Conservation (phyloP, 2,797 vertebrate species). For the Scolopax rusticola region DNA sequence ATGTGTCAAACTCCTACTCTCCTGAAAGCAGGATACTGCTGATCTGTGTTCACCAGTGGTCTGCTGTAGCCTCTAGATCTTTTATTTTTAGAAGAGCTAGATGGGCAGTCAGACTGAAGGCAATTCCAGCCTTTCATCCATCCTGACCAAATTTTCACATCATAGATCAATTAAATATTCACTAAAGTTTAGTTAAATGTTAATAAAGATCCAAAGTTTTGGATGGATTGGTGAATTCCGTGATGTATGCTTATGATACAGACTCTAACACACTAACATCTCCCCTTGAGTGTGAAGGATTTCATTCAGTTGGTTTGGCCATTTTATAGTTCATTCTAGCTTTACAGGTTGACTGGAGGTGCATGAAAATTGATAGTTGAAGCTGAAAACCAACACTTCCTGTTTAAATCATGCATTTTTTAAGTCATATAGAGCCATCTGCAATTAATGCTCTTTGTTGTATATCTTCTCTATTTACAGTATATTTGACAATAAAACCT, state of each 20-base stretch:
- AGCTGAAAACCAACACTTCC: conserved; percentile 32
- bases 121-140: background rate
- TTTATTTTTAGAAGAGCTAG: background rate
- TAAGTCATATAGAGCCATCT: conserved; percentile 5
- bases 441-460: conserved; percentile 63
- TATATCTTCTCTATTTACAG: conserved; percentile 63
- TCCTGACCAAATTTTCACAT: background rate
- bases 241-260: accelerated
- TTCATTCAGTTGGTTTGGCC: background rate
- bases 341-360: background rate
- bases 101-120: background rate
- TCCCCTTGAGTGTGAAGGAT: background rate
- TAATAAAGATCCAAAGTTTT: background rate
- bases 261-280: no score
- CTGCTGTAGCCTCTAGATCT: background rate
- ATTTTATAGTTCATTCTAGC: background rate
- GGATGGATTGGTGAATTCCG: background rate
- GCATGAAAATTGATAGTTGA: conserved; percentile 4
- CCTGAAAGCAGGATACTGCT: background rate
- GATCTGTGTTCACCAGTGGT: background rate
- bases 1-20: accelerated
- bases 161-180: background rate
- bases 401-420: conserved; percentile 10
- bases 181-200: background rate
- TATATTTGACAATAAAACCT: conserved; percentile 70